Percentiles rank a stretch among this genome's conserved stretches.
phyloP scores from a whole-genome alignment of 2,888 invertebrate species.

The Phorcus lineatus region DNA sequence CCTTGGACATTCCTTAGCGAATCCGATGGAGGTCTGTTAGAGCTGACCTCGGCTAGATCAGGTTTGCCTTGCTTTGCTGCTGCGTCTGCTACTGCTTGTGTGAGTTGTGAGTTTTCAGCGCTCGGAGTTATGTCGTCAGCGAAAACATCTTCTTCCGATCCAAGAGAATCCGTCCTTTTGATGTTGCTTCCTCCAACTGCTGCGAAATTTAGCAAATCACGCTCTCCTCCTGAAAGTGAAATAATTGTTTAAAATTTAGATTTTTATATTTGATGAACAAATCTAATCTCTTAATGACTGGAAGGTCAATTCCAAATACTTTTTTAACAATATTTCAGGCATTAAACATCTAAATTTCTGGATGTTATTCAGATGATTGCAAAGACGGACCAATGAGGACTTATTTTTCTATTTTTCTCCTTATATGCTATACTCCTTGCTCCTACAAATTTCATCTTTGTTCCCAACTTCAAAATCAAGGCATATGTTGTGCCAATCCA shows the following conservation, averaged over 20 bases:
- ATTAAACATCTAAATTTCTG: too few species aligned
- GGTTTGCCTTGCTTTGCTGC: neutral
- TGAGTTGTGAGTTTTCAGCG: constrained; percentile 1
- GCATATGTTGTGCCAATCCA: too few species aligned
- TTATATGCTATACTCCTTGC: too few species aligned
- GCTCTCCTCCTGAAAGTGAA: constrained; percentile 43
- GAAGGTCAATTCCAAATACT: too few species aligned
- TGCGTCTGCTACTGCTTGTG: constrained; percentile 1
- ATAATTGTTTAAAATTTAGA: neutral
- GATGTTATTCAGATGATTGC: too few species aligned
- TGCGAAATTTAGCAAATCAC: constrained; percentile 41
- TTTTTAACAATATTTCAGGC: too few species aligned
- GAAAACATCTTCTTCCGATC: constrained; percentile 14
- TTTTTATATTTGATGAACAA: neutral
- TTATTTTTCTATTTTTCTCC: too few species aligned
- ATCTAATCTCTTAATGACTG: too few species aligned
- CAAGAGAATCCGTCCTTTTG: neutral
- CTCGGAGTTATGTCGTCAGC: neutral
- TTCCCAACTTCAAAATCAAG: too few species aligned
- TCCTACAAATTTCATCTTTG: too few species aligned
- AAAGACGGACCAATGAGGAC: too few species aligned
- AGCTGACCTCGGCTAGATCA: neutral
- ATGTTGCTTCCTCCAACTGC: constrained; percentile 34
- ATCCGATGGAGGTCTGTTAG: constrained; percentile 30
- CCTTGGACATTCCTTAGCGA: constrained; percentile 34